A percentile compares a stretch with the other conserved stretches of the same genome.
Conservation (phyloP, 2,888 invertebrate species). For the Notodonta dromedarius region DNA sequence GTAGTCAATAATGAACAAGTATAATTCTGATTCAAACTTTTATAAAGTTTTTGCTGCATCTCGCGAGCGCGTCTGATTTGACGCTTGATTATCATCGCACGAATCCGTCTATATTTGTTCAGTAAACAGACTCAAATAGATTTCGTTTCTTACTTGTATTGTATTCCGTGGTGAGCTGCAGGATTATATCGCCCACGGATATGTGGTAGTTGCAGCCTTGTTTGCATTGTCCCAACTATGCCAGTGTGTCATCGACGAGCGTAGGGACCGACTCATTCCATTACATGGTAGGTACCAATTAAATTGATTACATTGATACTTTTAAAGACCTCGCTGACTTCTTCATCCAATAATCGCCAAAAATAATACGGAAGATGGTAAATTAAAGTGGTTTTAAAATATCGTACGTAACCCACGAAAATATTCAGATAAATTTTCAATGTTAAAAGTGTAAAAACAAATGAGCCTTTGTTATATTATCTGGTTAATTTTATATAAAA, state of each 20-base stretch:
- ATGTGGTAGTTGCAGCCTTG: too few relatives aligned
- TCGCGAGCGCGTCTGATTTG: neutral
- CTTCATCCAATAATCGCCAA: neutral
- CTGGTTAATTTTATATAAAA: neutral
- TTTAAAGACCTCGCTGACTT: too few relatives aligned
- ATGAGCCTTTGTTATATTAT: neutral
- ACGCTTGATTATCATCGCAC: neutral
- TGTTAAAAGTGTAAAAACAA: neutral
- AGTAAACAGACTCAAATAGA: neutral
- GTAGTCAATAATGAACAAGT: too few relatives aligned
- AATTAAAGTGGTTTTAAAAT: neutral
- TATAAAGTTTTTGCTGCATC: neutral
- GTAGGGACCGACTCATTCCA: too few relatives aligned
- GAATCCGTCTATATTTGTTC: neutral
- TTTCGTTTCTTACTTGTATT: too few relatives aligned
- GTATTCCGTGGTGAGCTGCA: too few relatives aligned
- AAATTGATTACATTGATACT: too few relatives aligned
- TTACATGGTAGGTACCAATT: too few relatives aligned
- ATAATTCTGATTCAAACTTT: neutral
- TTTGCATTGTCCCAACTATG: too few relatives aligned
- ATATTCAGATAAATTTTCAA: neutral
- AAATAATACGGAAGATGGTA: neutral
- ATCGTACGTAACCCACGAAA: neutral
- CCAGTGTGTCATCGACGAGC: too few relatives aligned
- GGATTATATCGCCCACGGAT: too few relatives aligned